Percentiles rank a stretch among this genome's conserved stretches.
phyloP scores from a whole-genome alignment of 2,888 invertebrate genomes.

The Encarsia formosa region DNA sequence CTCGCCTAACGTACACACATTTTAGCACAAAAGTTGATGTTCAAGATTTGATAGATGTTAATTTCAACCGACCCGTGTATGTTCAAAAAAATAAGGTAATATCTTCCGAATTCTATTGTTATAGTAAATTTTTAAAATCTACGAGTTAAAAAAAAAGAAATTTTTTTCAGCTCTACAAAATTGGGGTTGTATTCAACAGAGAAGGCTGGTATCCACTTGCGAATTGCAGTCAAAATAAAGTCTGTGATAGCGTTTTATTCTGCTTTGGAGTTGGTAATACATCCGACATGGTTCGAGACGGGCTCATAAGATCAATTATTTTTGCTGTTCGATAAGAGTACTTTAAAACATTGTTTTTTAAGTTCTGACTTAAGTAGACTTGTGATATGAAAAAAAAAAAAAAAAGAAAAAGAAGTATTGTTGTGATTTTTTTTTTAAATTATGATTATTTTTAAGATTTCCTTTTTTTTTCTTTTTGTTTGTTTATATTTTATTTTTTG shows the following conservation, averaged over 20 bases:
- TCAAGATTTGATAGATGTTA: conserved; percentile 71
- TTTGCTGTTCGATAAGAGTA: conserved; percentile 55
- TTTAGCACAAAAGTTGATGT: conserved; percentile 74
- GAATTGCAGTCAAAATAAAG: conserved; percentile 64
- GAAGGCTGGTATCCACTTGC: conserved; percentile 79
- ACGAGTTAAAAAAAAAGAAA: not conserved
- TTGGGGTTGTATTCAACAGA: conserved; percentile 79
- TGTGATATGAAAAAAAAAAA: conserved; percentile 19
- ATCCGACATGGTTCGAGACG: conserved; percentile 69
- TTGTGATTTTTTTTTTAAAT: conserved; percentile 3
- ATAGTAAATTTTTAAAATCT: not conserved
- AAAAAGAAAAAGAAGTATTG: conserved; percentile 17
- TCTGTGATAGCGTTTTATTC: conserved; percentile 70
- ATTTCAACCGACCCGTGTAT: conserved; percentile 75
- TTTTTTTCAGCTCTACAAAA: conserved; percentile 65
- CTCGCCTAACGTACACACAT: conserved; percentile 76
- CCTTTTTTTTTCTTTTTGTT: conserved; percentile 18
- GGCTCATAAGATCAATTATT: conserved; percentile 73
- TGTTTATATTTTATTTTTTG: conserved; percentile 13
- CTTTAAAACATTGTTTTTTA: not conserved
- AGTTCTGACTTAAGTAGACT: conserved; percentile 18
- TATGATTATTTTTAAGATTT: too few species aligned
- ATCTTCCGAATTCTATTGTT: not conserved
- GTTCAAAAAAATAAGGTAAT: conserved; percentile 68
- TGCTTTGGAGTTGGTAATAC: conserved; percentile 71